Conservation (phyloP, 2,113 vertebrate genomes). For the Oncorhynchus gorbuscha region DNA sequence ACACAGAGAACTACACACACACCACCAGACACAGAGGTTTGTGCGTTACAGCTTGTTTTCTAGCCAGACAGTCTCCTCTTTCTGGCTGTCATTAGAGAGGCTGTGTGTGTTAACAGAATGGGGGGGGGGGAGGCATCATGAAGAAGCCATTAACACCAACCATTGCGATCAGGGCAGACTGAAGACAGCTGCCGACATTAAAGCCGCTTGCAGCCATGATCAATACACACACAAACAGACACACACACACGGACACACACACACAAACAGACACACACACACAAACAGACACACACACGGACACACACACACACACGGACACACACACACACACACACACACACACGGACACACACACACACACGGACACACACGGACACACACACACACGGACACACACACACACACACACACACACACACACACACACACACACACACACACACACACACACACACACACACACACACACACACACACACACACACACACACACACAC, state of each 20-base stretch:
- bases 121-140: neutral
- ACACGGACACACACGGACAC: too few species aligned
- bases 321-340: neutral
- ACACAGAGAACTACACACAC: neutral
- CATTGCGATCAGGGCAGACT: neutral
- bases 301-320: neutral
- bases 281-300: neutral
- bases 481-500: neutral
- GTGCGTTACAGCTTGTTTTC: too few species aligned
- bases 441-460: neutral
- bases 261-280: neutral
- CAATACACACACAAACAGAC: too few species aligned
- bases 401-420: neutral
- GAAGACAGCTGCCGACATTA: too few species aligned
- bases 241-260: neutral
- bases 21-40: neutral
- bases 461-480: neutral
- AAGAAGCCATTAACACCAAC: neutral
- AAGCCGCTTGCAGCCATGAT: too few species aligned
- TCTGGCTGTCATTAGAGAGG: neutral
- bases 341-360: neutral
- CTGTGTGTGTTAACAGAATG: neutral
- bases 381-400: neutral
- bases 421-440: neutral
- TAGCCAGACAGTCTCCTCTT: too few species aligned